These are phyloP conservation scores for Drosophila antonietae DNA, from an alignment of 2,888 invertebrate genomes.

Conservation along the genomic window DNA sequence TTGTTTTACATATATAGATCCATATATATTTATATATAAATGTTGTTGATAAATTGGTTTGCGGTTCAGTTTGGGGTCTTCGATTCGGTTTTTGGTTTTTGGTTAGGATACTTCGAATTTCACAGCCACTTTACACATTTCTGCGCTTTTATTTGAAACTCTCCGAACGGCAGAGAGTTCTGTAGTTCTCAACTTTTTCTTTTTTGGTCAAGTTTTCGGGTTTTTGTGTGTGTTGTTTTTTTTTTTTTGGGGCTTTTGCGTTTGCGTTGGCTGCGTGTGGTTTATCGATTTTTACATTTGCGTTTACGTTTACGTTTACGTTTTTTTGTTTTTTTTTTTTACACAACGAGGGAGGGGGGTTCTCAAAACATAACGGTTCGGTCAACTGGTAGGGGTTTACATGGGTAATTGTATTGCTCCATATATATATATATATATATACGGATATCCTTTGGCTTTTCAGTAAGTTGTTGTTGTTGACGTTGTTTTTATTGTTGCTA, in stretches of 20 bases:
- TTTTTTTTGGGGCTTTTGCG: constrained; percentile 43
- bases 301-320: constrained; percentile 72
- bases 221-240: constrained; percentile 25
- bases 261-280: constrained; percentile 77
- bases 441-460: constrained; percentile 41
- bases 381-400: constrained; percentile 48
- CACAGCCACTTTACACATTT: constrained; percentile 78
- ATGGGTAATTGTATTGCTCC: constrained; percentile 58
- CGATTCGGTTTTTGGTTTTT: constrained; percentile 35
- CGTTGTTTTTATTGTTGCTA: constrained; percentile 18
- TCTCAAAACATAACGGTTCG: constrained; percentile 71
- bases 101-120: constrained; percentile 73
- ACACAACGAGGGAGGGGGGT: constrained; percentile 54
- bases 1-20: constrained; percentile 21
- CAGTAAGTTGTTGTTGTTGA: constrained; percentile 27
- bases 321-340: constrained; percentile 64
- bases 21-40: not conserved
- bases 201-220: constrained; percentile 65
- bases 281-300: constrained; percentile 79
- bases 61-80: constrained; percentile 32
- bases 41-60: constrained; percentile 51
- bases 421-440: constrained; percentile 36
- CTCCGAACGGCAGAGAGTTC: constrained; percentile 37
- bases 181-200: constrained; percentile 29
- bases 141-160: constrained; percentile 51